Percentiles rank a stretch among this genome's conserved stretches.
phyloP scores from a whole-genome alignment of 2,113 vertebrate species.

The Ptilorrhoa leucosticta region DNA sequence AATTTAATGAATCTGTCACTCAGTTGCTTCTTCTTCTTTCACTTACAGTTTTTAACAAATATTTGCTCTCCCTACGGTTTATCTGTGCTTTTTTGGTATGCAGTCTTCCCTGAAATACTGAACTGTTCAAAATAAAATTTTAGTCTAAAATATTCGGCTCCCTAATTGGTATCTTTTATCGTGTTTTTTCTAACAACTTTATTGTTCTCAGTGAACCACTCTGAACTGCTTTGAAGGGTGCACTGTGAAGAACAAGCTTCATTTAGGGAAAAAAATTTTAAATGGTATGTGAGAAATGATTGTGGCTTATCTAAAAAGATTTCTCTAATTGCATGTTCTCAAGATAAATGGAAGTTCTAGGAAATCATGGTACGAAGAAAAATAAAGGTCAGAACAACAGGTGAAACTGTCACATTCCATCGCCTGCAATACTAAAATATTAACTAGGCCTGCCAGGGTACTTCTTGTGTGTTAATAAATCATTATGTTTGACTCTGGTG shows the following conservation, averaged over 20 bases:
- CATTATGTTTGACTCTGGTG: not conserved
- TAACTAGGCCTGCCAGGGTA: slow-evolving; percentile 30
- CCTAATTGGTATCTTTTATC: not conserved
- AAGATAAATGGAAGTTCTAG: slow-evolving; percentile 26
- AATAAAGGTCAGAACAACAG: slow-evolving; percentile 49
- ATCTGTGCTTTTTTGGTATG: not conserved
- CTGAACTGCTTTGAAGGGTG: not conserved
- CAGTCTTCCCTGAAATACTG: not conserved
- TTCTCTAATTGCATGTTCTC: slow-evolving; percentile 15
- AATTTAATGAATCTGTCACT: slow-evolving; percentile 44
- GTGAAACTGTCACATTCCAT: slow-evolving; percentile 43
- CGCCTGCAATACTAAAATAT: slow-evolving; percentile 19
- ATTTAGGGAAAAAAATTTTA: not conserved
- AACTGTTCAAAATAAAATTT: not conserved
- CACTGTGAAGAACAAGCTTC: not conserved
- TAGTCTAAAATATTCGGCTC: not conserved
- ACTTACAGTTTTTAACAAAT: not conserved
- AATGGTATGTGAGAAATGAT: not conserved
- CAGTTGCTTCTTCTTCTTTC: not conserved
- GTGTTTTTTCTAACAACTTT: not conserved
- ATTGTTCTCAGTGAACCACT: not conserved
- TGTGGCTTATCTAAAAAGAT: slow-evolving; percentile 5
- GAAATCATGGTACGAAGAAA: slow-evolving; percentile 24
- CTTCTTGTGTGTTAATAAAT: slow-evolving; percentile 42
- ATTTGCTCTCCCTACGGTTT: not conserved